A percentile compares a stretch with the other conserved stretches of the same genome.
Conservation (phyloP, 2,797 vertebrate species). For the Sebastes reedi region DNA sequence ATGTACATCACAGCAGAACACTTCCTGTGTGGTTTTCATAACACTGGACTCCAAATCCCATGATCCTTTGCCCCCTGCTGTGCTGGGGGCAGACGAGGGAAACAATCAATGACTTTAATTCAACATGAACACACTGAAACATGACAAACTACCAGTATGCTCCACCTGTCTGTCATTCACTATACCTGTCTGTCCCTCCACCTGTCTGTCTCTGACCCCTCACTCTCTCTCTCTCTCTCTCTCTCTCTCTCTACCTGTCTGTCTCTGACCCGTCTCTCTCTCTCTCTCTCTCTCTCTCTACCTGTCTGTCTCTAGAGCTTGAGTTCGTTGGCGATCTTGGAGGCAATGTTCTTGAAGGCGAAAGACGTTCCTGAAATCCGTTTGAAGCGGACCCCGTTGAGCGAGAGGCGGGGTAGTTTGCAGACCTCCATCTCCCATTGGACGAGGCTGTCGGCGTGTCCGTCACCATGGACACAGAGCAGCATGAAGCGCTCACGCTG, state of each 20-base stretch:
- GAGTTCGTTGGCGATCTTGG: conserved; percentile 89
- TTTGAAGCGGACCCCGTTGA: conserved; percentile 94
- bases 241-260: neutral
- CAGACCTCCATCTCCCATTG: conserved; percentile 97
- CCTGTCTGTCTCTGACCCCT: neutral
- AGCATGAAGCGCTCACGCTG: conserved; percentile 92
- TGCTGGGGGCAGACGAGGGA: neutral
- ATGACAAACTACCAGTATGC: conserved; percentile 63
- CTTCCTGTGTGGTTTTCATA: neutral
- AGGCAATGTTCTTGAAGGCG: conserved; percentile 95
- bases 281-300: neutral
- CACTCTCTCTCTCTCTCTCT: neutral
- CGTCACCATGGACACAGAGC: conserved; percentile 91
- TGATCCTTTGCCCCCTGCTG: neutral
- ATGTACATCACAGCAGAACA: conserved; percentile 28
- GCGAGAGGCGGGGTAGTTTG: conserved; percentile 91
- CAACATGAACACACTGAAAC: neutral
- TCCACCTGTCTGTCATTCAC: neutral
- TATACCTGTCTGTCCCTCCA: neutral
- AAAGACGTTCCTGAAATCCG: conserved; percentile 94
- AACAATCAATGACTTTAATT: neutral
- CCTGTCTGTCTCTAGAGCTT: neutral
- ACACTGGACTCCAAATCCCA: neutral
- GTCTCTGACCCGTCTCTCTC: neutral
- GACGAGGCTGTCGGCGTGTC: conserved; percentile 87